phyloP scores from a whole-genome alignment of 2,113 vertebrate genomes.

The Alosa alosa region DNA sequence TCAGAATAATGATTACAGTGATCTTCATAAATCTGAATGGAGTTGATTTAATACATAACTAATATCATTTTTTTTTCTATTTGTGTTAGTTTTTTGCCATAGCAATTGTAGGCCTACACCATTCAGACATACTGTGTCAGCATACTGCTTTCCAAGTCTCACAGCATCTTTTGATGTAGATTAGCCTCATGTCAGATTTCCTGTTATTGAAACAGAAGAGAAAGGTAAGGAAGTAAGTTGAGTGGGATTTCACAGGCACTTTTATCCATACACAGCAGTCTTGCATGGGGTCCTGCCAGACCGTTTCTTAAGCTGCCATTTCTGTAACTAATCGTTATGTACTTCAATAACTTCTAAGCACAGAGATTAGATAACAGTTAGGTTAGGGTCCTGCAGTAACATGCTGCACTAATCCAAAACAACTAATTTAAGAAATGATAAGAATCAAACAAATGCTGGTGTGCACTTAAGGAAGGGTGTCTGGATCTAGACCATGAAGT shows the following conservation, averaged over 20 bases:
- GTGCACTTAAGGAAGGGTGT: neutral
- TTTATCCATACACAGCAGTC: no score
- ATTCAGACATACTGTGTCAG: neutral
- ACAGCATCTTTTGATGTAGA: neutral
- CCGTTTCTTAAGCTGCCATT: no score
- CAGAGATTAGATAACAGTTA: no score
- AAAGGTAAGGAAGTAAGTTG: no score
- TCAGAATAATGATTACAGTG: neutral
- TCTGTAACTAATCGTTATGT: no score
- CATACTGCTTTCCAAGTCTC: neutral
- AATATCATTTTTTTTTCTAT: neutral
- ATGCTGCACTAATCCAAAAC: neutral
- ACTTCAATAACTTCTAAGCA: no score
- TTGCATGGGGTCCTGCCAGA: no score
- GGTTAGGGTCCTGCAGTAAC: neutral
- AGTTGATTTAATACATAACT: neutral
- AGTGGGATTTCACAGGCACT: no score
- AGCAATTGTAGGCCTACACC: neutral
- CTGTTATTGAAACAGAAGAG: neutral
- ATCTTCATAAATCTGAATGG: neutral
- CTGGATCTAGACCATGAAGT: neutral
- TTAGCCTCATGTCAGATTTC: neutral
- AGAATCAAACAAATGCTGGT: neutral
- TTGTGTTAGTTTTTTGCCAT: neutral
- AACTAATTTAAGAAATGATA: neutral